Conservation (phyloP, 2,113 vertebrate species). For the Caranx melampygus region DNA sequence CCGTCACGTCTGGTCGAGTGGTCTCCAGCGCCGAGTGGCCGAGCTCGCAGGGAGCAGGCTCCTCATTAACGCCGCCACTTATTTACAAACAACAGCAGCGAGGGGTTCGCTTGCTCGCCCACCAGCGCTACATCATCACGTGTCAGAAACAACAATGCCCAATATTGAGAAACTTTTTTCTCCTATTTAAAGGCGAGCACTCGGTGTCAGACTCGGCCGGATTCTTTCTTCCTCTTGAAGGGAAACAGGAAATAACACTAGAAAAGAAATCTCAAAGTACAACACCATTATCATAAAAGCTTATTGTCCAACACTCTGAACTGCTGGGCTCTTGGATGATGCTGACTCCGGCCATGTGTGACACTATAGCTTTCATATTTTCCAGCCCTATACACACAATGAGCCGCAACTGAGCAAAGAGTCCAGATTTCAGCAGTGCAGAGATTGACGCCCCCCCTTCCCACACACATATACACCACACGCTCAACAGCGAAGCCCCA, state of each 20-base stretch:
- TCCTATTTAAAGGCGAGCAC: not conserved
- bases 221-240: not conserved
- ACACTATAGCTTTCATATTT: not conserved
- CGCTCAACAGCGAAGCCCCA: conserved; percentile 30
- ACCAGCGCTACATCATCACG: not conserved
- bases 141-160: not conserved
- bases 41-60: conserved; percentile 70
- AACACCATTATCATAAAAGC: conserved; percentile 3
- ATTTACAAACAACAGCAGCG: conserved; percentile 87
- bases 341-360: conserved; percentile 7
- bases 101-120: not conserved
- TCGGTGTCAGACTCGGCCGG: not conserved
- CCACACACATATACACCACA: not conserved
- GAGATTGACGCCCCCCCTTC: not conserved
- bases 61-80: conserved; percentile 90
- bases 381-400: conserved; percentile 13
- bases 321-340: conserved; percentile 1
- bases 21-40: conserved; percentile 78
- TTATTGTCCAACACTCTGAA: conserved; percentile 4
- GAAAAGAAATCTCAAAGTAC: not conserved
- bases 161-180: not conserved
- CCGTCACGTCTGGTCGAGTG: conserved; percentile 86
- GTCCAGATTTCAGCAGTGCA: conserved; percentile 23
- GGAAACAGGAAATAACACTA: not conserved
- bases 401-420: conserved; percentile 7